These are phyloP conservation scores for Lacanobia oleracea DNA, from an alignment of 2,888 invertebrate species.

Conservation along the genomic window DNA sequence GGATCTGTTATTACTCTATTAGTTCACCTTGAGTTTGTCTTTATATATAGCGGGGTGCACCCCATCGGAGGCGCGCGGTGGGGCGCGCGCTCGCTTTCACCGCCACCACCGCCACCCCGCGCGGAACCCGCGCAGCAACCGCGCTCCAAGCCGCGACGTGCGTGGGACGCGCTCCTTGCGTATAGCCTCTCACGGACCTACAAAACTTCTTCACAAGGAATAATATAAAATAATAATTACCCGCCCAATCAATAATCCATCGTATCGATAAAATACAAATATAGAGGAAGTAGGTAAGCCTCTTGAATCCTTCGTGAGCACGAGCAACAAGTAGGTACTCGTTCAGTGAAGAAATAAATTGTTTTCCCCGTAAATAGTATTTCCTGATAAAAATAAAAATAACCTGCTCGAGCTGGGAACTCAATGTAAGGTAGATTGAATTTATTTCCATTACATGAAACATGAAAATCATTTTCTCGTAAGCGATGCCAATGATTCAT, in stretches of 20 bases:
- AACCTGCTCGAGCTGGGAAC: neutral
- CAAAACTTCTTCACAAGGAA: neutral
- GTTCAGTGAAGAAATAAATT: neutral
- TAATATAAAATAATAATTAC: neutral
- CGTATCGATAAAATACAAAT: neutral
- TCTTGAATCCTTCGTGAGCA: neutral
- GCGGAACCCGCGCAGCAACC: conserved; percentile 23
- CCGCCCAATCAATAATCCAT: neutral
- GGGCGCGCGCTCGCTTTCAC: conserved; percentile 83
- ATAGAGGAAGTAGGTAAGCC: neutral
- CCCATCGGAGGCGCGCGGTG: conserved; percentile 75
- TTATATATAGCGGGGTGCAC: conserved; percentile 84
- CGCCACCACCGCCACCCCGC: conserved; percentile 76
- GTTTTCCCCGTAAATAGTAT: neutral
- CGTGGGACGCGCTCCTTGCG: conserved; percentile 65
- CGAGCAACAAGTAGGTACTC: neutral
- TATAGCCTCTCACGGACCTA: neutral
- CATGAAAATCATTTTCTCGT: neutral
- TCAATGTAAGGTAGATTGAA: neutral
- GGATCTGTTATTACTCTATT: conserved; percentile 85
- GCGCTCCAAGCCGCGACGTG: conserved; percentile 58
- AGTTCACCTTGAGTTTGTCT: conserved; percentile 76
- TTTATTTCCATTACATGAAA: conserved; percentile 2
- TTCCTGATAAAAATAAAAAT: neutral
- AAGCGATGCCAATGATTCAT: neutral